A percentile compares a stretch with the other conserved stretches of the same genome.
Evolutionary conservation across 2,888 invertebrate species (phyloP).

Genomic region (Oconnorella tubifera): DNA sequence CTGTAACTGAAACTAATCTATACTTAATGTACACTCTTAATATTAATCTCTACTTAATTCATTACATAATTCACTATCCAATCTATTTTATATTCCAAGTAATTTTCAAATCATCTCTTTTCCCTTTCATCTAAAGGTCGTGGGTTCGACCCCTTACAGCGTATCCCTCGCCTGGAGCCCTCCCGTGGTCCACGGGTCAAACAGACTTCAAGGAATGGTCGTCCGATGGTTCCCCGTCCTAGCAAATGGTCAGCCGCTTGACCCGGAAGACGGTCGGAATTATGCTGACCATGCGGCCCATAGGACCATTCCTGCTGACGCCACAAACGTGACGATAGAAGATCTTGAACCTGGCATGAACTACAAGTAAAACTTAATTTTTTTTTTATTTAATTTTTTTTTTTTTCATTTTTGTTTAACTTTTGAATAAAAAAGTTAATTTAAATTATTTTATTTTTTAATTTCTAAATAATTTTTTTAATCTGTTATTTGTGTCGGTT

Average conservation of each 20-base stretch:
- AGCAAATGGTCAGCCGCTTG: conserved; percentile 6
- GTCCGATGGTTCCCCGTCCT: conserved; percentile 52
- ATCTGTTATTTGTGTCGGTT: no score
- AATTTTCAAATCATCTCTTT: conserved; percentile 32
- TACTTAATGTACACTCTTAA: no score
- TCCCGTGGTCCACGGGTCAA: conserved; percentile 53
- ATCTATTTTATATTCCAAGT: conserved; percentile 50
- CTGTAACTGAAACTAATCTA: no score
- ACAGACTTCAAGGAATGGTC: conserved; percentile 49
- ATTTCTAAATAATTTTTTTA: no score
- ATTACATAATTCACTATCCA: conserved; percentile 41
- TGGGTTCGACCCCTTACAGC: conserved; percentile 43
- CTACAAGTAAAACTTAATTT: no score
- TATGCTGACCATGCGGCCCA: conserved; percentile 17
- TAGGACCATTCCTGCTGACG: conserved; percentile 17
- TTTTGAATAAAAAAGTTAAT: no score
- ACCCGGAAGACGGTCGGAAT: no score
- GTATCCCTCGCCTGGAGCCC: conserved; percentile 51
- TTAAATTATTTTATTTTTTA: no score
- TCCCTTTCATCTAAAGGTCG: no score
- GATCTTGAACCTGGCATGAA: conserved; percentile 50
- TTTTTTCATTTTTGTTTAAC: no score
- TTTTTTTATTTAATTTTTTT: no score
- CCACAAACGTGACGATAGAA: conserved; percentile 42
- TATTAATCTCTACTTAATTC: not conserved